Evolutionary conservation across 2,113 vertebrate species (phyloP).

Genomic region (Anas platyrhynchos): DNA sequence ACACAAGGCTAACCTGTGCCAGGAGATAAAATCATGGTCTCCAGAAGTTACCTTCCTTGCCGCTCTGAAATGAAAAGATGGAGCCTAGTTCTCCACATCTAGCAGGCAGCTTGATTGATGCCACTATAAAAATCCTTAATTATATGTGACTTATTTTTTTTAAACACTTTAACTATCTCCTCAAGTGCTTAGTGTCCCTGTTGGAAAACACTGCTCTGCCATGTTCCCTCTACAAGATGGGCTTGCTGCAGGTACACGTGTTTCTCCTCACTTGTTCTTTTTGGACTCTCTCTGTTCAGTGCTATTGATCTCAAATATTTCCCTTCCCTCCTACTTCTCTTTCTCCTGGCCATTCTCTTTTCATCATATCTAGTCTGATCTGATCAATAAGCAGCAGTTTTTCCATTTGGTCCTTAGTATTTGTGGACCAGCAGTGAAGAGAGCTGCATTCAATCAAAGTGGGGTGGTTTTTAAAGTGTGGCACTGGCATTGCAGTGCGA

Average conservation of each 20-base stretch:
- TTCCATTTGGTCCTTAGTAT: neutral
- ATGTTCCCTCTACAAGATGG: neutral
- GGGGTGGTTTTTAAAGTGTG: neutral
- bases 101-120: neutral
- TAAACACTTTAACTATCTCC: neutral
- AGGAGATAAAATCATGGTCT: constrained; percentile 26
- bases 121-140: neutral
- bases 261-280: neutral
- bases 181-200: neutral
- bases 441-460: neutral
- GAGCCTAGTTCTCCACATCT: neutral
- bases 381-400: neutral
- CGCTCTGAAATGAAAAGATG: neutral
- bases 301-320: neutral
- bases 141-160: too few relatives aligned
- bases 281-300: neutral
- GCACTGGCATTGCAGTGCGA: neutral
- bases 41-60: neutral
- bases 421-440: neutral
- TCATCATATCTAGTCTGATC: neutral
- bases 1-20: neutral
- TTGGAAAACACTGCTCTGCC: neutral
- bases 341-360: neutral
- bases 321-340: neutral
- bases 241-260: neutral